A percentile compares a stretch with the other conserved stretches of the same genome.
These are phyloP conservation scores for Mythimna lalbum DNA, from an alignment of 2,888 invertebrate genomes.

Conservation along the genomic window DNA sequence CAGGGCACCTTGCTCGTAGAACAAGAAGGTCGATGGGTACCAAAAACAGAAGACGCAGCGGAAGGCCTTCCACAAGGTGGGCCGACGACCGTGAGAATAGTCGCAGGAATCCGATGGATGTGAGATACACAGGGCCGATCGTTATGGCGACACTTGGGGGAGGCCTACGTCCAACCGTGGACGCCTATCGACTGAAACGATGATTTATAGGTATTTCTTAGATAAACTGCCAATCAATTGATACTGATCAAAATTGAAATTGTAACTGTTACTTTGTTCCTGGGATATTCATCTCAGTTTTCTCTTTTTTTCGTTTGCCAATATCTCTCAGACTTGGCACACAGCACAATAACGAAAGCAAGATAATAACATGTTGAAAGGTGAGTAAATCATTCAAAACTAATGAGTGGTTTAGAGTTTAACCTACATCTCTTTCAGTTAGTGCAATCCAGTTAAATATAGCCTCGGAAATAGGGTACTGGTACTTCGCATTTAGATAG, in stretches of 20 bases:
- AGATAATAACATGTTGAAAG: constrained; percentile 27
- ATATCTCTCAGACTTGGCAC: constrained; percentile 48
- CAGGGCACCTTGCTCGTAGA: too few relatives aligned
- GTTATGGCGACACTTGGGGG: too few relatives aligned
- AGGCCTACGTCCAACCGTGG: too few relatives aligned
- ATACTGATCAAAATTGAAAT: constrained; percentile 2
- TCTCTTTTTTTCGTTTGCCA: constrained; percentile 11
- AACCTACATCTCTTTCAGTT: constrained; percentile 47
- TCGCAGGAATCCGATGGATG: too few relatives aligned
- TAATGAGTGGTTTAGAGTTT: constrained; percentile 38
- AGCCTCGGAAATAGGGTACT: constrained; percentile 28
- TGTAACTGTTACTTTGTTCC: background rate
- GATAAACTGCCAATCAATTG: background rate
- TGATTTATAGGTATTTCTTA: background rate
- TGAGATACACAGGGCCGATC: too few relatives aligned
- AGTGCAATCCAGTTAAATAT: constrained; percentile 42
- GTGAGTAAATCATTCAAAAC: constrained; percentile 44
- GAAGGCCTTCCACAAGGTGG: too few relatives aligned
- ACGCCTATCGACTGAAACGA: too few relatives aligned
- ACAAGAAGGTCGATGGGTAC: too few relatives aligned
- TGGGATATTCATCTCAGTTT: constrained; percentile 5
- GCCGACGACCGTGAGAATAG: too few relatives aligned
- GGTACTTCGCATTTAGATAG: constrained; percentile 9
- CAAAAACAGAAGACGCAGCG: too few relatives aligned
- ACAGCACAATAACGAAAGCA: constrained; percentile 29